Conservation (phyloP, 2,113 vertebrate genomes). For the Himantopus leucocephalus region DNA sequence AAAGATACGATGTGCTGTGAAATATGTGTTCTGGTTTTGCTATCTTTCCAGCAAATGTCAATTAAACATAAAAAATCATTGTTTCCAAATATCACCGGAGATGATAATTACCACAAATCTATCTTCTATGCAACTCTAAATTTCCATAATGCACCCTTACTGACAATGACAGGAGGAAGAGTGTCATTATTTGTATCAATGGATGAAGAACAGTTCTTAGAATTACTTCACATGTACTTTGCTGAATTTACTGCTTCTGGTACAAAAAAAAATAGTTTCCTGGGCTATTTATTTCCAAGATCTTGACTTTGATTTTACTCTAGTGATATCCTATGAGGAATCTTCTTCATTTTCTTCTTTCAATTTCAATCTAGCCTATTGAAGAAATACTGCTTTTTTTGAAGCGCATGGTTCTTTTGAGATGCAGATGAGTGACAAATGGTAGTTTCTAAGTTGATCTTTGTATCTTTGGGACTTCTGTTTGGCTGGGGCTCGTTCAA, state of each 20-base stretch:
- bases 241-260: constrained; percentile 61
- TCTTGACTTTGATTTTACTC: constrained; percentile 61
- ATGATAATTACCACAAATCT: constrained; percentile 35
- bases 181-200: not conserved
- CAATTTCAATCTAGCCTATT: constrained; percentile 55
- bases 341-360: constrained; percentile 69
- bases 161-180: constrained; percentile 6
- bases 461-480: constrained; percentile 36
- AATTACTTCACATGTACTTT: constrained; percentile 30
- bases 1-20: not conserved
- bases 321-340: constrained; percentile 50
- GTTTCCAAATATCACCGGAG: constrained; percentile 1
- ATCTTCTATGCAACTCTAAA: constrained; percentile 1
- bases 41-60: constrained; percentile 12
- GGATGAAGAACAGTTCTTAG: not conserved
- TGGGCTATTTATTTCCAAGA: constrained; percentile 51
- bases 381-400: constrained; percentile 59
- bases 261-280: constrained; percentile 50
- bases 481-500: constrained; percentile 11
- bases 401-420: constrained; percentile 35
- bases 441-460: constrained; percentile 34
- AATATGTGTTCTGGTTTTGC: not conserved
- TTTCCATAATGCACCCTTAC: not conserved
- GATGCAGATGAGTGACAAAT: constrained; percentile 61
- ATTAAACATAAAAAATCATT: constrained; percentile 52